These are phyloP conservation scores for Paedocypris micromegethes DNA, from an alignment of 2,797 vertebrate species.

Conservation along the genomic window DNA sequence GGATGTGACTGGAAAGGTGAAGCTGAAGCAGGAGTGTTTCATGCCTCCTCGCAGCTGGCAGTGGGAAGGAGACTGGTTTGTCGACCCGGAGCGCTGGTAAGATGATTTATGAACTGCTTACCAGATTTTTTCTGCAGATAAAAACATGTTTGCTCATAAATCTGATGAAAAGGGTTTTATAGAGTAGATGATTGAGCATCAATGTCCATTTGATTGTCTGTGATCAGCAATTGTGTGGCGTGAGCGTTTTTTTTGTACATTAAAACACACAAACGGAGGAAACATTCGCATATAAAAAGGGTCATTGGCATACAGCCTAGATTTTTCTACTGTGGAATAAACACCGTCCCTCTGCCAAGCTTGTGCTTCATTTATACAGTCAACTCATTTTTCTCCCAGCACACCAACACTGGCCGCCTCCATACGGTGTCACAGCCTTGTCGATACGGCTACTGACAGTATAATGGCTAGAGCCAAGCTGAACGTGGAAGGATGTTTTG, in stretches of 20 bases:
- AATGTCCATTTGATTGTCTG: constrained; percentile 6
- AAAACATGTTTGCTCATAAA: no score
- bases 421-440: constrained; percentile 13
- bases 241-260: constrained; percentile 4
- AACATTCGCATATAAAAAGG: no score
- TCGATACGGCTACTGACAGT: no score
- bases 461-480: no score
- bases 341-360: constrained; percentile 45
- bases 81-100: constrained; percentile 79
- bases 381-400: constrained; percentile 19
- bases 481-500: no score
- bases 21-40: constrained; percentile 90
- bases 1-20: constrained; percentile 93
- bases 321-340: constrained; percentile 42
- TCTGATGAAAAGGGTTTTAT: no score
- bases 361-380: constrained; percentile 50
- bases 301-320: constrained; percentile 34
- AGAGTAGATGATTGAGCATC: no score
- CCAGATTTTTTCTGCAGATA: no score
- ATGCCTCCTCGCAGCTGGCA: constrained; percentile 93
- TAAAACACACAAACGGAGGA: constrained; percentile 59
- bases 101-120: not conserved
- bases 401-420: constrained; percentile 8
- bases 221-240: not conserved
- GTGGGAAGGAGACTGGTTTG: constrained; percentile 89